Evolutionary conservation across 2,797 vertebrate species (phyloP).

Genomic region (Oreochromis grahami): DNA sequence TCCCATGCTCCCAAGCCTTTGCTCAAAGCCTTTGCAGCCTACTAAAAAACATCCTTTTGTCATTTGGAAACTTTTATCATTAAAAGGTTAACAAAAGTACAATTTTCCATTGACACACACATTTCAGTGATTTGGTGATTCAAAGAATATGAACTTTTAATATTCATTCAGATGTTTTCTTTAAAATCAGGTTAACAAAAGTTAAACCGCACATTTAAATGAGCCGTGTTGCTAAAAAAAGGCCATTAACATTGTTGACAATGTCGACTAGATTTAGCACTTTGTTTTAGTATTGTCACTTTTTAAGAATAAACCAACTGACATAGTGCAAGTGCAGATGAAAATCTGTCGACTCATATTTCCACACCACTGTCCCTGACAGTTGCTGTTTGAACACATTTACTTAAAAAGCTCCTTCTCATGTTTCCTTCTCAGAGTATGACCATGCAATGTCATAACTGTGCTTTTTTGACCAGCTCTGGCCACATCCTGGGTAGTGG

Average conservation of each 20-base stretch:
- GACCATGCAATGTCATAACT: constrained; percentile 81
- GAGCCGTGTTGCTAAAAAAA: no score
- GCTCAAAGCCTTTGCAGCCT: no score
- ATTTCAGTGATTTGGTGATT: background rate
- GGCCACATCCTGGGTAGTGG: constrained; percentile 88
- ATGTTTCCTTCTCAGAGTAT: constrained; percentile 76
- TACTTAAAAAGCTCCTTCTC: background rate
- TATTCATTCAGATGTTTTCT: background rate
- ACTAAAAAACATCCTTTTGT: no score
- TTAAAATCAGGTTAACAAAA: background rate
- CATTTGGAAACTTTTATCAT: no score
- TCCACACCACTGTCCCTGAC: background rate
- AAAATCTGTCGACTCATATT: no score
- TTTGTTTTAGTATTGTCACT: no score
- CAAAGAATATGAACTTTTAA: background rate
- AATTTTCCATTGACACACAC: background rate
- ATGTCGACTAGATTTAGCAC: no score
- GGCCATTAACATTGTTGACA: no score
- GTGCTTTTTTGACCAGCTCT: constrained; percentile 92
- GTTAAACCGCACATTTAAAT: background rate
- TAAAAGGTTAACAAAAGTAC: no score
- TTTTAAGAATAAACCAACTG: no score
- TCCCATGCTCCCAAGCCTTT: no score
- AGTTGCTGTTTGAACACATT: background rate
- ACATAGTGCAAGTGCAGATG: no score